These are phyloP conservation scores for Dromaius novaehollandiae DNA, from an alignment of 2,113 vertebrate genomes.

Conservation along the genomic window DNA sequence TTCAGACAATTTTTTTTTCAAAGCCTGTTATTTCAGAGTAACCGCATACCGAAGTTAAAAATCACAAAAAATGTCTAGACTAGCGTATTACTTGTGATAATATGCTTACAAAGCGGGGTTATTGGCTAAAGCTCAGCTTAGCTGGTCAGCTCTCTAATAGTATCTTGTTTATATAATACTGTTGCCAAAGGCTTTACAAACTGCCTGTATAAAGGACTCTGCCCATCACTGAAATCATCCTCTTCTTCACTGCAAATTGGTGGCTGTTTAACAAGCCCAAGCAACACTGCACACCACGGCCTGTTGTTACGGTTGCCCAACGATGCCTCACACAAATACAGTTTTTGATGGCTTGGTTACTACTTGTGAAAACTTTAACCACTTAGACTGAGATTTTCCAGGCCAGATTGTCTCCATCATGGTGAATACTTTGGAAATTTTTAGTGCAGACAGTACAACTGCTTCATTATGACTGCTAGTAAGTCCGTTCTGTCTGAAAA, in stretches of 20 bases:
- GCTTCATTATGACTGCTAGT: background rate
- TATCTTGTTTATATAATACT: constrained; percentile 36
- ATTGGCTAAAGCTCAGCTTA: constrained; percentile 49
- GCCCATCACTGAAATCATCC: accelerated
- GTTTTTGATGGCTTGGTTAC: background rate
- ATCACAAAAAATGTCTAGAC: constrained; percentile 58
- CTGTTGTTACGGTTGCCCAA: background rate
- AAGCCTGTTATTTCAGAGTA: constrained; percentile 63
- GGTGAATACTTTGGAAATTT: background rate
- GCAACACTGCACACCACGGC: background rate
- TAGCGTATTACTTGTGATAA: constrained; percentile 5
- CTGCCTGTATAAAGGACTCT: background rate
- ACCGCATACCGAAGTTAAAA: constrained; percentile 48
- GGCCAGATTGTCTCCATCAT: background rate
- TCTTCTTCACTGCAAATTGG: background rate
- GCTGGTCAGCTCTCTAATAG: constrained; percentile 46
- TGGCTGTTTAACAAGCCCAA: background rate
- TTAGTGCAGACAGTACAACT: background rate
- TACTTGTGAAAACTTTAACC: background rate
- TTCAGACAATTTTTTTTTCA: constrained; percentile 60
- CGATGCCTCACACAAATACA: background rate
- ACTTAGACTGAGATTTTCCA: background rate
- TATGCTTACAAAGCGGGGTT: constrained; percentile 39
- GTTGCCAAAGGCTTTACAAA: constrained; percentile 37
- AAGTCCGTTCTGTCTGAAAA: background rate